phyloP scores from a whole-genome alignment of 2,888 invertebrate species.

The Hirtodrosophila duncani region DNA sequence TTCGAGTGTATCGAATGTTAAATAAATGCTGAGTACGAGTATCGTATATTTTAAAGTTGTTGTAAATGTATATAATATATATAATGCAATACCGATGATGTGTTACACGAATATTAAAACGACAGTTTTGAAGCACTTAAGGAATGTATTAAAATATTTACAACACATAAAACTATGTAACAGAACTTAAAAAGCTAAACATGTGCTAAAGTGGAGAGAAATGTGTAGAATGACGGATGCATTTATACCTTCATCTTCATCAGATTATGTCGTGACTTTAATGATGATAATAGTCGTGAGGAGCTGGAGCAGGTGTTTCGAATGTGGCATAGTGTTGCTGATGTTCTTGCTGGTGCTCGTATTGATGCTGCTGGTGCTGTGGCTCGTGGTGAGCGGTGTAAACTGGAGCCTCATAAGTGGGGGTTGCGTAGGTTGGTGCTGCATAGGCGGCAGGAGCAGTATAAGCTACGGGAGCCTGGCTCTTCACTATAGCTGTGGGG shows the following conservation, averaged over 20 bases:
- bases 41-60: too few relatives aligned
- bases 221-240: slow-evolving; percentile 37
- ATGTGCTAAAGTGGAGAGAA: slow-evolving; percentile 26
- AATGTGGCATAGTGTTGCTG: slow-evolving; percentile 55
- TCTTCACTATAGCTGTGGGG: slow-evolving; percentile 40
- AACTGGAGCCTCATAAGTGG: slow-evolving; percentile 47
- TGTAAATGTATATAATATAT: background rate
- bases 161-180: slow-evolving; percentile 61
- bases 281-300: slow-evolving; percentile 69
- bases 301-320: slow-evolving; percentile 50
- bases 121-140: slow-evolving; percentile 18
- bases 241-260: slow-evolving; percentile 45
- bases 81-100: background rate
- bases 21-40: too few relatives aligned
- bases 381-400: slow-evolving; percentile 38
- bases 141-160: slow-evolving; percentile 46
- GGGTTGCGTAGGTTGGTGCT: slow-evolving; percentile 18
- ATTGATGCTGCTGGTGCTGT: slow-evolving; percentile 48
- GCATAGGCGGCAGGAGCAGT: slow-evolving; percentile 38
- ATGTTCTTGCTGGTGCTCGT: slow-evolving; percentile 41
- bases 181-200: slow-evolving; percentile 30
- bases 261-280: slow-evolving; percentile 15
- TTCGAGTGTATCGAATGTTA: too few relatives aligned
- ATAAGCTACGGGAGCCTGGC: slow-evolving; percentile 47
- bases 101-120: too few relatives aligned